Conservation (phyloP, 2,797 vertebrate species). For the Protosalanx chinensis region DNA sequence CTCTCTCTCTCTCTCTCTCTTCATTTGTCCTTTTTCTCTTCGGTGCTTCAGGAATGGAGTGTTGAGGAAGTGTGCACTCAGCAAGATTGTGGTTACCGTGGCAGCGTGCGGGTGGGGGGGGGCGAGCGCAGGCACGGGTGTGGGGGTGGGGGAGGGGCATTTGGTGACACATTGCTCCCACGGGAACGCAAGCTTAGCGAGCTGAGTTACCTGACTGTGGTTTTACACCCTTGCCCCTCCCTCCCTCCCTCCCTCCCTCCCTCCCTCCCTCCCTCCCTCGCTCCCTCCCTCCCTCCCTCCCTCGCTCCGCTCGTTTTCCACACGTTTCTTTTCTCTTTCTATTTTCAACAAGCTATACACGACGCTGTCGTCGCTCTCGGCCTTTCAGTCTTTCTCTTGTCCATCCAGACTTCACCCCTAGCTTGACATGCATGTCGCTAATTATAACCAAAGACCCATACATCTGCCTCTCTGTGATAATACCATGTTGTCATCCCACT, state of each 20-base stretch:
- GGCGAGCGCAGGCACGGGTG: too few relatives aligned
- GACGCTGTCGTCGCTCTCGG: not conserved
- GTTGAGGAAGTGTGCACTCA: constrained; percentile 37
- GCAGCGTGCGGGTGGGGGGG: constrained; percentile 23
- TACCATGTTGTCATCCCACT: not conserved
- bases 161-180: constrained; percentile 27
- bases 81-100: constrained; percentile 43
- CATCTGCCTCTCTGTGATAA: not conserved
- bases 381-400: not conserved
- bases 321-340: not conserved
- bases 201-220: constrained; percentile 40
- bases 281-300: not conserved
- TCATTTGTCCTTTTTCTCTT: constrained; percentile 5
- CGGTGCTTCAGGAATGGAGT: constrained; percentile 2
- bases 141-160: too few relatives aligned
- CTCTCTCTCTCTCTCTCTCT: not conserved
- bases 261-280: constrained; percentile 2
- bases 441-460: too few relatives aligned
- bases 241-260: not conserved
- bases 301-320: not conserved
- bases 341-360: not conserved
- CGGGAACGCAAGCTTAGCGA: constrained; percentile 20
- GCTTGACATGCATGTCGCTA: too few relatives aligned
- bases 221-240: constrained; percentile 18
- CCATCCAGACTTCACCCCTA: not conserved